These are phyloP conservation scores for Aplidium turbinatum DNA, from an alignment of 23 tunicate species.

Conservation along the genomic window DNA sequence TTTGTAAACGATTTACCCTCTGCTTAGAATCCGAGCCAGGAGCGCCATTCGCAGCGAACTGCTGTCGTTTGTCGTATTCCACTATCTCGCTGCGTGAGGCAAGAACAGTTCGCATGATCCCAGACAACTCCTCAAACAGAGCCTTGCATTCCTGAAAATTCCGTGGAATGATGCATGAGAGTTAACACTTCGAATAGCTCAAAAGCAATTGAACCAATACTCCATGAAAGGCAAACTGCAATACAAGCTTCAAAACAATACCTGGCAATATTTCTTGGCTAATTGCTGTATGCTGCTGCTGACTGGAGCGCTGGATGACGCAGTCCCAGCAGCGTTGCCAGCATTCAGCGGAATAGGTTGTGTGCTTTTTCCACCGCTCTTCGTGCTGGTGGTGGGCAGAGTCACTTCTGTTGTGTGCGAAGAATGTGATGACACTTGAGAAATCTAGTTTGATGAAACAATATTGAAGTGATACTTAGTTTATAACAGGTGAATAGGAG, in stretches of 20 bases:
- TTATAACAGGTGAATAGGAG: no score
- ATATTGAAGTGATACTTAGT: no score
- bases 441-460: neutral
- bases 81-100: slow-evolving; percentile 85
- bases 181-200: neutral
- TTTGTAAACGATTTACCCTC: slow-evolving; percentile 43
- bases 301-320: slow-evolving; percentile 24
- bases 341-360: no score
- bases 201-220: neutral
- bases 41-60: slow-evolving; percentile 33
- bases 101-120: slow-evolving; percentile 74
- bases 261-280: slow-evolving; percentile 84
- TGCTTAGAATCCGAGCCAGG: slow-evolving; percentile 5
- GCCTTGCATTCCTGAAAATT: slow-evolving; percentile 59
- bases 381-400: no score
- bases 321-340: slow-evolving; percentile 6
- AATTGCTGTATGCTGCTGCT: slow-evolving; percentile 85
- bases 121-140: slow-evolving; percentile 74
- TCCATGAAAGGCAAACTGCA: neutral
- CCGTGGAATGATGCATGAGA: no score
- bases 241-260: slow-evolving; percentile 1
- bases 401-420: neutral
- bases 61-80: slow-evolving; percentile 81
- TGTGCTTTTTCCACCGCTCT: no score
- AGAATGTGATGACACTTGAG: neutral